phyloP scores from a whole-genome alignment of 1,140 invertebrate genomes.

The Holcopasites calliopsidis region DNA sequence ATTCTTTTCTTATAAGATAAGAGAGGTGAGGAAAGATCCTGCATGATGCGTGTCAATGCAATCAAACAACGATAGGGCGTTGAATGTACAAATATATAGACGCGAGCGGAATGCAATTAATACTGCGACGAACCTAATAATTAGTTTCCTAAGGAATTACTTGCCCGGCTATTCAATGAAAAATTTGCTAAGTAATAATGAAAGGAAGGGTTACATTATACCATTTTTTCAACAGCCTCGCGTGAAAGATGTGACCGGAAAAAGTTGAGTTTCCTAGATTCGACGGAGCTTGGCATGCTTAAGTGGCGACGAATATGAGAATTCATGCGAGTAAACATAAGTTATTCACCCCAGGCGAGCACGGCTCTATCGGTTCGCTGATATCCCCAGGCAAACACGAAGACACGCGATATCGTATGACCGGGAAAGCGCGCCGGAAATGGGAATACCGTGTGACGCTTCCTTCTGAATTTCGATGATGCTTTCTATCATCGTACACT shows the following conservation, averaged over 20 bases:
- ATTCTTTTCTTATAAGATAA: neutral
- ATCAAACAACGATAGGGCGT: too few species aligned
- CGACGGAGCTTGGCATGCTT: slow-evolving; percentile 28
- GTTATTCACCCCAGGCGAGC: slow-evolving; percentile 73
- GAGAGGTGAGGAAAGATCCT: too few species aligned
- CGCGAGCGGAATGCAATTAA: too few species aligned
- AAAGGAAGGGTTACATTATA: too few species aligned
- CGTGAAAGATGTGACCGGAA: too few species aligned
- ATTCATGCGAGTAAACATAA: slow-evolving; percentile 69
- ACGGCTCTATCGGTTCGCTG: slow-evolving; percentile 59
- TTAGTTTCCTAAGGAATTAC: too few species aligned
- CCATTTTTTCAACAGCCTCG: too few species aligned
- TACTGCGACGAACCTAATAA: too few species aligned
- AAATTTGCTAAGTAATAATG: too few species aligned
- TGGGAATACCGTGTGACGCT: slow-evolving; percentile 72
- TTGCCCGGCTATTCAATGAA: too few species aligned
- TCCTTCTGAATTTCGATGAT: slow-evolving; percentile 73
- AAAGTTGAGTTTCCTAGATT: neutral
- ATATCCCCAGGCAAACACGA: slow-evolving; percentile 73
- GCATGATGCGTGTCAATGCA: too few species aligned
- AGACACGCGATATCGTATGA: slow-evolving; percentile 72
- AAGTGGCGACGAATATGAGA: slow-evolving; percentile 39
- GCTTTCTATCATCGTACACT: slow-evolving; percentile 60
- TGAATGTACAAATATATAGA: too few species aligned
- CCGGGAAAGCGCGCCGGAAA: slow-evolving; percentile 69